These are phyloP conservation scores for Coremacera marginata DNA, from an alignment of 2,888 invertebrate genomes.

Conservation along the genomic window DNA sequence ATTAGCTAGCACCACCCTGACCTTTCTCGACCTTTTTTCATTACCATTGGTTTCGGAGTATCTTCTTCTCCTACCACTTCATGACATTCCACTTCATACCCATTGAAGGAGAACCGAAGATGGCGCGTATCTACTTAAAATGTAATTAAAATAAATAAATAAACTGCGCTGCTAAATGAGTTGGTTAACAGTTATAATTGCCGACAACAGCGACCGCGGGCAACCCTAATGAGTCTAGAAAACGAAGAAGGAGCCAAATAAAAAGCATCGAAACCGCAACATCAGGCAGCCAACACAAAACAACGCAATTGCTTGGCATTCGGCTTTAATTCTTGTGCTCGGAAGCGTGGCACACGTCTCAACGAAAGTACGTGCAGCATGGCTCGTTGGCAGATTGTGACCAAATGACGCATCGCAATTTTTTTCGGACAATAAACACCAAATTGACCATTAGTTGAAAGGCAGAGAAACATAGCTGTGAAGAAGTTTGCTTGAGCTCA, in stretches of 20 bases:
- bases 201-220: neutral
- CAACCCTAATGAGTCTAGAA: slow-evolving; percentile 19
- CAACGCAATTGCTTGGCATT: neutral
- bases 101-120: neutral
- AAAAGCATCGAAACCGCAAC: neutral
- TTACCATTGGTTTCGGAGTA: neutral
- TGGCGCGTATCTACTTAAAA: slow-evolving; percentile 13
- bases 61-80: neutral
- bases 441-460: neutral
- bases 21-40: neutral
- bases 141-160: slow-evolving; percentile 31
- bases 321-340: neutral
- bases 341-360: neutral
- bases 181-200: slow-evolving; percentile 27
- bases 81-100: neutral
- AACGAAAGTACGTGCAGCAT: slow-evolving; percentile 1
- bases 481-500: too few relatives aligned
- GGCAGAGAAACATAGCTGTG: too few relatives aligned
- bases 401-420: slow-evolving; percentile 9
- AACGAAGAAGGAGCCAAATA: neutral
- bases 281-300: too few relatives aligned
- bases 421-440: neutral
- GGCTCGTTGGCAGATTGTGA: slow-evolving; percentile 5
- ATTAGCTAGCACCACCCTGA: neutral
- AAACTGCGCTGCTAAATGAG: slow-evolving; percentile 15